phyloP scores from a whole-genome alignment of 1,140 invertebrate genomes.

The Meloidogyne floridensis region DNA sequence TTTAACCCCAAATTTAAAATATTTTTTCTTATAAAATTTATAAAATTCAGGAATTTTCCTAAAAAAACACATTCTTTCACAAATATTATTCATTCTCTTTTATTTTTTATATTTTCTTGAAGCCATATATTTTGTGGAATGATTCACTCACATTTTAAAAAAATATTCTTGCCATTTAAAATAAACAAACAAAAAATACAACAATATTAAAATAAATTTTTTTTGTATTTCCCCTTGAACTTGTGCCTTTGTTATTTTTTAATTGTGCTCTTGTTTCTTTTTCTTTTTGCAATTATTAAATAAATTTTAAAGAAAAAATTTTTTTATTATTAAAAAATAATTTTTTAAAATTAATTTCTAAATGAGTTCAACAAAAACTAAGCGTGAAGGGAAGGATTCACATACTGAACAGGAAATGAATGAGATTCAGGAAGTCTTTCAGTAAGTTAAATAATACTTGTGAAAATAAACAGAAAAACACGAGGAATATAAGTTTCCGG shows the following conservation, averaged over 20 bases:
- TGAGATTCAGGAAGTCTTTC: constrained; percentile 33
- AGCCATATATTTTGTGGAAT: not conserved
- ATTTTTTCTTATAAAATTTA: too few species aligned
- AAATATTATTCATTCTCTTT: not conserved
- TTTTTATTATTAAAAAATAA: not conserved
- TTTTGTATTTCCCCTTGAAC: too few species aligned
- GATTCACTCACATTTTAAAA: not conserved
- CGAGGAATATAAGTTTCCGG: too few species aligned
- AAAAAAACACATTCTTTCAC: not conserved
- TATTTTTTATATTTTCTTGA: not conserved
- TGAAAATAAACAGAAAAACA: too few species aligned
- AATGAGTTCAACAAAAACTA: not conserved
- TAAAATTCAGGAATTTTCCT: not conserved
- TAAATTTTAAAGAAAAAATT: too few species aligned
- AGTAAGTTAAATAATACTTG: not conserved
- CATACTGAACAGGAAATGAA: constrained; percentile 12
- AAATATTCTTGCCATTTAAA: not conserved
- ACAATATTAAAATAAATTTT: too few species aligned
- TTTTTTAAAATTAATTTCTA: not conserved
- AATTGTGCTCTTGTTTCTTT: too few species aligned
- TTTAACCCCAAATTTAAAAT: too few species aligned
- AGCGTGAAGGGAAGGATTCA: not conserved
- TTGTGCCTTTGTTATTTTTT: too few species aligned
- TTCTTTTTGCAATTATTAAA: too few species aligned
- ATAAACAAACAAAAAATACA: not conserved